These are phyloP conservation scores for Coleophora deauratella DNA, from an alignment of 2,888 invertebrate genomes.

Conservation along the genomic window DNA sequence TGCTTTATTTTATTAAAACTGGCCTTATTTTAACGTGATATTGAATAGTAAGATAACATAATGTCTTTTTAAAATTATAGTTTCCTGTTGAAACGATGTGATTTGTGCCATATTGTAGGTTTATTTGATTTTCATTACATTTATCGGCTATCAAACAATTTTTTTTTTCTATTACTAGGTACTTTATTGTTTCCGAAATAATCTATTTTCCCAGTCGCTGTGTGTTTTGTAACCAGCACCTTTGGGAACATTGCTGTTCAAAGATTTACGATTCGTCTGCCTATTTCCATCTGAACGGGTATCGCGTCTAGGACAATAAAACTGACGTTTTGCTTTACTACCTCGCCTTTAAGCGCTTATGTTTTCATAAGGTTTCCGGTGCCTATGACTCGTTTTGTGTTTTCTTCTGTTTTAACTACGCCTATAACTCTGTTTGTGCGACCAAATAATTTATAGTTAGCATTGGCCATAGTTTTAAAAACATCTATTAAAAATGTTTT, in stretches of 20 bases:
- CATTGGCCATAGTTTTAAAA: background rate
- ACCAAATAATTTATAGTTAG: background rate
- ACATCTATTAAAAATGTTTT: background rate
- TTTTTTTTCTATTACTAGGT: too few species aligned
- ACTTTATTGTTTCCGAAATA: too few species aligned
- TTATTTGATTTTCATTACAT: too few species aligned
- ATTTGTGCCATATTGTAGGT: too few species aligned
- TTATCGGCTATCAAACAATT: too few species aligned
- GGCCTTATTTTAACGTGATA: background rate
- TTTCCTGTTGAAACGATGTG: too few species aligned
- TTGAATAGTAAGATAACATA: too few species aligned
- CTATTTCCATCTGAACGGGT: conserved; percentile 52
- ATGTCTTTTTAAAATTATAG: too few species aligned
- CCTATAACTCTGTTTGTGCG: background rate
- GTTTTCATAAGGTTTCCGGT: conserved; percentile 64
- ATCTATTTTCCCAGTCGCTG: too few species aligned
- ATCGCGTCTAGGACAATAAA: conserved; percentile 56
- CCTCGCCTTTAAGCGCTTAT: conserved; percentile 31
- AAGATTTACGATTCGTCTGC: conserved; percentile 53
- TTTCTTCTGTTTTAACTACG: conserved; percentile 10
- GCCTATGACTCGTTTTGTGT: conserved; percentile 31
- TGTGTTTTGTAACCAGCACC: conserved; percentile 16
- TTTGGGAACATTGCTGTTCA: conserved; percentile 46
- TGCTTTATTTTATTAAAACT: background rate
- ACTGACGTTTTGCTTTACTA: conserved; percentile 42